A percentile compares a stretch with the other conserved stretches of the same genome.
These are phyloP conservation scores for Anguilla megastoma DNA, from an alignment of 2,797 vertebrate genomes.

Conservation along the genomic window DNA sequence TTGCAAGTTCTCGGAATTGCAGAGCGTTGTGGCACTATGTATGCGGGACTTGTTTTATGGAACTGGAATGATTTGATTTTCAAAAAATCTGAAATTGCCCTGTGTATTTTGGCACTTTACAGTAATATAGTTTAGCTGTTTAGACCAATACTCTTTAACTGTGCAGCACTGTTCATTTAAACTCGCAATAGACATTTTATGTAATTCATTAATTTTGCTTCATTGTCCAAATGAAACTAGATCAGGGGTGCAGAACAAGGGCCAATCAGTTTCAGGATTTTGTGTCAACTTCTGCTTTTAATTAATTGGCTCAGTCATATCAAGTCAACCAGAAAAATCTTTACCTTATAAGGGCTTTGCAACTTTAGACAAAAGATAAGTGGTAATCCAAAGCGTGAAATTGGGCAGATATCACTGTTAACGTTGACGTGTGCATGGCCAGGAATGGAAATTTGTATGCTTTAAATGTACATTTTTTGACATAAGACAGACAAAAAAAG, in stretches of 20 bases:
- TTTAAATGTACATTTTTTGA: not conserved
- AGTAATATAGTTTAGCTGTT: too few species aligned
- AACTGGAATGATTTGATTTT: not conserved
- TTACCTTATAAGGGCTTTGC: not conserved
- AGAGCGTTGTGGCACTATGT: not conserved
- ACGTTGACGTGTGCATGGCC: not conserved
- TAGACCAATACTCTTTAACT: not conserved
- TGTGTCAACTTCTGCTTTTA: too few species aligned
- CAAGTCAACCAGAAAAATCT: not conserved
- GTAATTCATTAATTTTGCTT: not conserved
- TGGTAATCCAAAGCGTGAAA: not conserved
- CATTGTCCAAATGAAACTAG: not conserved
- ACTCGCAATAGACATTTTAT: not conserved
- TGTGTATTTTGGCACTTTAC: not conserved
- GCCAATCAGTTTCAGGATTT: too few species aligned
- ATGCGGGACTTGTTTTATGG: not conserved
- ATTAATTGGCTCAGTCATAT: not conserved
- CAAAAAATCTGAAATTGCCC: not conserved
- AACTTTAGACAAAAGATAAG: not conserved
- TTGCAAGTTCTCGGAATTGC: not conserved
- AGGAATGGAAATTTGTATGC: not conserved
- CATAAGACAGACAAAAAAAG: not conserved
- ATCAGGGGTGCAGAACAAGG: not conserved
- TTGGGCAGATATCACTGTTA: not conserved
- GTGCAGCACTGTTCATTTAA: not conserved